Evolutionary conservation across 2,113 vertebrate genomes (phyloP), one percentile per base, ranked within the genome.

Genomic region (Gadus chalcogrammus): DNA sequence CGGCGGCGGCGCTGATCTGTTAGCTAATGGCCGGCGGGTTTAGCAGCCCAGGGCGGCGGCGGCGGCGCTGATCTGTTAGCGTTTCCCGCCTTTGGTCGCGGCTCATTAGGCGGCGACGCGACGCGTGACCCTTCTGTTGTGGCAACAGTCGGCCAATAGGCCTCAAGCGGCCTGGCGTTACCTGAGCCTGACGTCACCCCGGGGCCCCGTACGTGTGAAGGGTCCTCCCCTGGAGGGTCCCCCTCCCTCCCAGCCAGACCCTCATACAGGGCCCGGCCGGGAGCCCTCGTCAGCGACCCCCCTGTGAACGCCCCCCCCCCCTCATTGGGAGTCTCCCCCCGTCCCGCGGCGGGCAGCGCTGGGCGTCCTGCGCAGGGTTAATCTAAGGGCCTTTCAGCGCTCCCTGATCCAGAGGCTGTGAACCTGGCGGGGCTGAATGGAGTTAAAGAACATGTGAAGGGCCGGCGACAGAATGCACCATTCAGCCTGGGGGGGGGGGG

Each of bases 311-410:
- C 88, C 28, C 17, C 65, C 22, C 28, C 56, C 17, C 76, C 72
- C 73, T 85, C 84, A 87, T 84, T 88, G 86, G 83, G 87, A 91
- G 90, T 88, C 88, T 87, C 84, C 79, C 71, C 83, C 80, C 66
- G 82, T 88, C 82, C 89, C 74, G 75, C 70, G 75, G 80, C 80
- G 82, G 74, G 79, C 83, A 78, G 76, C 83, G 82, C 77, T 89
- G 88, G 88, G 82, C 82, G 84, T 64, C 80, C 79, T 70, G 82
- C 76, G 82, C 78, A 81, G 85, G 88, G 88, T 89, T 89, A 88
- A 91, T 91, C 88, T 83, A 83, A 84, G 67, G 83, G 81, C 81
- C 79, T 88, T 93, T 90, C 88, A 90, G 69, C 70, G 76, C 74
- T 79, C 70, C 84, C 85, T 85, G 80, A 88, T 81, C 84, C 78